A percentile compares a stretch with the other conserved stretches of the same genome.
Conservation (phyloP, 2,888 invertebrate species). For the Lasioglossum zephyrum region DNA sequence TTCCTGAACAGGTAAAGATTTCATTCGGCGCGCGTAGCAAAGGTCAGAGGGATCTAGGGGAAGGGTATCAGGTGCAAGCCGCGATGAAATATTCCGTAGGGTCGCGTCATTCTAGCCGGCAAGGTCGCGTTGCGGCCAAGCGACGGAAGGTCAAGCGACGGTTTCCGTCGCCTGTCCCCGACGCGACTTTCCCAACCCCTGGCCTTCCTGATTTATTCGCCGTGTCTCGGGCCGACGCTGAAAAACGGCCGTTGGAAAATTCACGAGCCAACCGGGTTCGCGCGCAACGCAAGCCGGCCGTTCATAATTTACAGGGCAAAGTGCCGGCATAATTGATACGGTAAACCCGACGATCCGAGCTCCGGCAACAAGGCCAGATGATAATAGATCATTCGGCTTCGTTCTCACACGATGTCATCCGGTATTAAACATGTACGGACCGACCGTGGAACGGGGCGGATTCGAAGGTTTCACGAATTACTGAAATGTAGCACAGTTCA, state of each 20-base stretch:
- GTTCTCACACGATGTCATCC: constrained; percentile 4
- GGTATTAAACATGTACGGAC: constrained; percentile 3
- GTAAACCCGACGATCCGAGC: background rate
- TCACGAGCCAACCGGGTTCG: constrained; percentile 25
- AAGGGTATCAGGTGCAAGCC: constrained; percentile 38
- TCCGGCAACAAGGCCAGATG: constrained; percentile 6
- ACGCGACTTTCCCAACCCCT: constrained; percentile 23
- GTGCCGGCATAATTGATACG: constrained; percentile 17
- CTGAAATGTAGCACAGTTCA: background rate
- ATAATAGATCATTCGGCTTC: constrained; percentile 11
- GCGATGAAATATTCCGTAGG: constrained; percentile 67
- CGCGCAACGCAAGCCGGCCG: constrained; percentile 9
- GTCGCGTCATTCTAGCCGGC: constrained; percentile 54
- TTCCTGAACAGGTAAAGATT: background rate
- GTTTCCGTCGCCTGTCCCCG: constrained; percentile 46
- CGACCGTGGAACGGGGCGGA: background rate
- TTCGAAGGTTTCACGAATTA: background rate
- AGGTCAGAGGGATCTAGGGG: background rate
- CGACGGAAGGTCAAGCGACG: constrained; percentile 63
- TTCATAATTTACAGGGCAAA: constrained; percentile 38
- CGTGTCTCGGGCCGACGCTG: constrained; percentile 34
- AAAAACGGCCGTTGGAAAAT: constrained; percentile 59
- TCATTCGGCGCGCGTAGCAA: background rate
- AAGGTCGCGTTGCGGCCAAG: constrained; percentile 53
- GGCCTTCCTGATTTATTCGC: constrained; percentile 63